Conservation (phyloP, 2,888 invertebrate species). For the Trissolcus brochymenae region DNA sequence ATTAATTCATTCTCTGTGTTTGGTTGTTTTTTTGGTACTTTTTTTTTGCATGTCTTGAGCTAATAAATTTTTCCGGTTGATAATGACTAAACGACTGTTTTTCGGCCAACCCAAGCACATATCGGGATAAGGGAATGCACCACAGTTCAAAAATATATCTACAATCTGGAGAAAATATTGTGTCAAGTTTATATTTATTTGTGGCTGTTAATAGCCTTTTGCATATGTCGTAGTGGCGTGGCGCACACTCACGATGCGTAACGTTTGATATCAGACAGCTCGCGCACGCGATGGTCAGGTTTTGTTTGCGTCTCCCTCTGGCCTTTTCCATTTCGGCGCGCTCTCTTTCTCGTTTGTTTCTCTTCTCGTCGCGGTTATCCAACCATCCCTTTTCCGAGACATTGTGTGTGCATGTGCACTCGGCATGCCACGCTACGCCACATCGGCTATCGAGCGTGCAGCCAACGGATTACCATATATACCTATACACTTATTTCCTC, state of each 20-base stretch:
- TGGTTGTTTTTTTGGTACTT: background rate
- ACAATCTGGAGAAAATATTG: conserved; percentile 13
- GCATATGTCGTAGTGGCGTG: conserved; percentile 22
- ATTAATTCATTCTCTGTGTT: too few species aligned
- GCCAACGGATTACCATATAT: conserved; percentile 34
- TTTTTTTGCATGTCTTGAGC: background rate
- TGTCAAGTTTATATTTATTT: conserved; percentile 42
- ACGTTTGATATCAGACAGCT: conserved; percentile 39
- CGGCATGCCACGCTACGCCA: conserved; percentile 47
- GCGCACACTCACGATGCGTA: conserved; percentile 39
- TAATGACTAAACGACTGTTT: background rate
- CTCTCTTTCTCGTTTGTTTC: conserved; percentile 18
- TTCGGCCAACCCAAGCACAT: too few species aligned
- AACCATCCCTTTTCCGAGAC: conserved; percentile 27
- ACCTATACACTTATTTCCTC: conserved; percentile 47
- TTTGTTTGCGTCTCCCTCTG: conserved; percentile 19
- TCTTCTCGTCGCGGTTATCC: conserved; percentile 42
- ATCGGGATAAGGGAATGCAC: background rate
- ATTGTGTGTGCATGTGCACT: conserved; percentile 26
- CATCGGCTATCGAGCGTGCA: conserved; percentile 62
- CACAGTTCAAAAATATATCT: conserved; percentile 12
- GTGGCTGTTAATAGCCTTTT: conserved; percentile 38
- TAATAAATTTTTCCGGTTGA: background rate
- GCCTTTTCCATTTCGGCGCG: conserved; percentile 12
- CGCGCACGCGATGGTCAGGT: conserved; percentile 23